phyloP scores from a whole-genome alignment of 2,888 invertebrate genomes.

The Yponomeuta evonymella region DNA sequence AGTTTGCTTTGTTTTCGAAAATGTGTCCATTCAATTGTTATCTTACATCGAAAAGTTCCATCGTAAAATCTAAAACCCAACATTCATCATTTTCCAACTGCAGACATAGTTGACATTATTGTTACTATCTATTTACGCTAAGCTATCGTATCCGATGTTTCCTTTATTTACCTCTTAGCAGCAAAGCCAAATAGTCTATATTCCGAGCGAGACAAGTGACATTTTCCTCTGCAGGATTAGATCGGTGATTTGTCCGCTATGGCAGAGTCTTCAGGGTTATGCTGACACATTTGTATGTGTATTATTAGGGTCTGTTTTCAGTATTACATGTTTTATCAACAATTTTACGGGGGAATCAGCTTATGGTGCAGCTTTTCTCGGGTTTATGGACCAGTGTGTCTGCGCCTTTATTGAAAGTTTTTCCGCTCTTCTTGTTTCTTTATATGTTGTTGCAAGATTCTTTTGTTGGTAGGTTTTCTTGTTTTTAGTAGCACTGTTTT shows the following conservation, averaged over 20 bases:
- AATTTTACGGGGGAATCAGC: slow-evolving; percentile 28
- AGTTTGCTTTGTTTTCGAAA: background rate
- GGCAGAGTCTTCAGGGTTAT: slow-evolving; percentile 27
- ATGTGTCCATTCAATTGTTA: background rate
- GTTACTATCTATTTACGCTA: background rate
- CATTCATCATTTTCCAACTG: background rate
- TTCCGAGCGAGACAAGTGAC: slow-evolving; percentile 23
- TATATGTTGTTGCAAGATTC: background rate
- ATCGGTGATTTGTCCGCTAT: slow-evolving; percentile 14
- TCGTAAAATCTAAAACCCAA: background rate
- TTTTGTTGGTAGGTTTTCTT: background rate
- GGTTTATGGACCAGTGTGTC: slow-evolving; percentile 33
- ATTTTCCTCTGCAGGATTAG: slow-evolving; percentile 23
- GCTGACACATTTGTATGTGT: slow-evolving; percentile 44
- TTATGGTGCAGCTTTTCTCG: slow-evolving; percentile 21
- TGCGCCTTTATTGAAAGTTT: slow-evolving; percentile 37
- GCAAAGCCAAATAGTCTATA: background rate
- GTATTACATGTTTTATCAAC: slow-evolving; percentile 37
- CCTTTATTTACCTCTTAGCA: background rate
- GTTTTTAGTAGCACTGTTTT: background rate
- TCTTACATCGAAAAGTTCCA: background rate
- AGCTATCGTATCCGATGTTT: slow-evolving; percentile 3
- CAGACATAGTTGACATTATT: background rate
- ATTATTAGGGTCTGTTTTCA: slow-evolving; percentile 40
- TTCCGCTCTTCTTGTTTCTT: slow-evolving; percentile 13